phyloP scores from a whole-genome alignment of 2,113 vertebrate species.

The Symphodus melops region DNA sequence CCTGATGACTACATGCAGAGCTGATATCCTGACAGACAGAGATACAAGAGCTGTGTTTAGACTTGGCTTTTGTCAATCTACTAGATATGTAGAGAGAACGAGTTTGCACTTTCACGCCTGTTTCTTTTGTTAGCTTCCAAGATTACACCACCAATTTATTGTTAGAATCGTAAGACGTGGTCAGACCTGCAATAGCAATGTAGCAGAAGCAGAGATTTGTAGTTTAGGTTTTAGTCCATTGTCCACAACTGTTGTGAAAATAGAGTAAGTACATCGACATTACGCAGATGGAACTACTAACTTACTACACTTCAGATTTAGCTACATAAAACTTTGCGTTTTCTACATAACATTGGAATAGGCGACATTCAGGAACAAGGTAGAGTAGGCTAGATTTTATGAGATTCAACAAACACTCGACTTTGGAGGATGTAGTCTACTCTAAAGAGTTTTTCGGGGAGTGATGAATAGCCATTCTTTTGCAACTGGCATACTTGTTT shows the following conservation, averaged over 20 bases:
- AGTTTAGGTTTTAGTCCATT: background rate
- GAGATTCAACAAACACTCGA: too few species aligned
- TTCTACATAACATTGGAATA: background rate
- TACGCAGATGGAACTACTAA: background rate
- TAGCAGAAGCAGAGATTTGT: background rate
- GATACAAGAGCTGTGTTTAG: slow-evolving; percentile 29
- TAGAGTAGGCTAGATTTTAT: too few species aligned
- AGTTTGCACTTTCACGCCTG: background rate
- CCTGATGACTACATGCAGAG: slow-evolving; percentile 1
- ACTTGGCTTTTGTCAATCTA: background rate
- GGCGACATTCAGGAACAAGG: too few species aligned
- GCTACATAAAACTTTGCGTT: background rate
- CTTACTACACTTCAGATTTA: background rate
- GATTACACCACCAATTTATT: background rate
- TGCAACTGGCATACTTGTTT: too few species aligned
- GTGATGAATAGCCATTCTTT: too few species aligned
- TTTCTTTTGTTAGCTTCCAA: slow-evolving; percentile 2
- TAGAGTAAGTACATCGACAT: background rate
- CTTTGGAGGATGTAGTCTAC: too few species aligned
- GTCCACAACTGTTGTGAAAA: background rate
- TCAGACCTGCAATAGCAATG: background rate
- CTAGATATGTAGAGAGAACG: background rate
- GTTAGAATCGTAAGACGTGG: background rate
- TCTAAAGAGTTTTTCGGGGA: too few species aligned
- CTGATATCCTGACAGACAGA: slow-evolving; percentile 47